Conservation (phyloP, 2,797 vertebrate species). For the Pampus argenteus region DNA sequence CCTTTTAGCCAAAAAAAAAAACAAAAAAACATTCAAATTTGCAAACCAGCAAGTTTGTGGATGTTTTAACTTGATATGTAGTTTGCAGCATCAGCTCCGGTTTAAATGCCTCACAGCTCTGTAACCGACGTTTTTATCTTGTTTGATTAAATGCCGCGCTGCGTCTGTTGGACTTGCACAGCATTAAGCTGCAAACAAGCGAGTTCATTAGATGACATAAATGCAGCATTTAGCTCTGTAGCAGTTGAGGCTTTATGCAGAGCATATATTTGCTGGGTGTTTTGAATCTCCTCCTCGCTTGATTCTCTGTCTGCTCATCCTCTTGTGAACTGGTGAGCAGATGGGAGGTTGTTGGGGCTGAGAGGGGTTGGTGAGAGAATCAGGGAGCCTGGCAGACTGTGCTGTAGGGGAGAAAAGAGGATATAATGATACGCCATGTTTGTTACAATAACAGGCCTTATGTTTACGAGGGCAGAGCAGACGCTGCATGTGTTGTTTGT, state of each 20-base stretch:
- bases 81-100: background rate
- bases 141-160: conserved; percentile 14
- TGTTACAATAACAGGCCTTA: conserved; percentile 62
- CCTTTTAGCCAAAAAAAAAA: background rate
- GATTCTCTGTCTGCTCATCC: conserved; percentile 40
- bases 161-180: conserved; percentile 14
- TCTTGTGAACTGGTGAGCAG: conserved; percentile 64
- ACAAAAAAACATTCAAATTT: background rate
- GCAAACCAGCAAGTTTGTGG: background rate
- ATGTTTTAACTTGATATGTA: background rate
- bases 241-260: conserved; percentile 3
- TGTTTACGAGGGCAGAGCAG: conserved; percentile 63
- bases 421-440: conserved; percentile 57
- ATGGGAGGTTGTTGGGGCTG: conserved; percentile 67
- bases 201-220: conserved; percentile 26
- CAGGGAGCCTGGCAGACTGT: conserved; percentile 11
- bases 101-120: background rate
- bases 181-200: conserved; percentile 11
- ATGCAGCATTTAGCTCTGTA: conserved; percentile 18
- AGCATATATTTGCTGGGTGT: conserved; percentile 28
- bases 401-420: conserved; percentile 34
- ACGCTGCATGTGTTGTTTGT: conserved; percentile 59
- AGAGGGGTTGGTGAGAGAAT: conserved; percentile 52
- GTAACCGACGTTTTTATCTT: background rate
- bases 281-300: conserved; percentile 36